phyloP scores from a whole-genome alignment of 2,113 vertebrate species.

The Poeciliopsis turrubarensis region DNA sequence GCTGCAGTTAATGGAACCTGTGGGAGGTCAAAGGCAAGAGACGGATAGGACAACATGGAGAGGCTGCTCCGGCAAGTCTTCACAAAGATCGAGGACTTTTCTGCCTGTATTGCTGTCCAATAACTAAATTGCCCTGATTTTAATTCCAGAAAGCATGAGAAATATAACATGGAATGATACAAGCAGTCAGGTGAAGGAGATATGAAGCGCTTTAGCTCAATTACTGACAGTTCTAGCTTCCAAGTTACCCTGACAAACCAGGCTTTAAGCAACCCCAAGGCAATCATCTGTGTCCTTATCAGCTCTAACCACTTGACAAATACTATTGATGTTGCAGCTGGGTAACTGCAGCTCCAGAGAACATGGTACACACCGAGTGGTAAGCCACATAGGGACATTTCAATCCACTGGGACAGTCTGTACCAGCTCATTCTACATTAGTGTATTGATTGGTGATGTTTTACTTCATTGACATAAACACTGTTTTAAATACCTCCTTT shows the following conservation, averaged over 20 bases:
- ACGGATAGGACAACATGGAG: slow-evolving; percentile 44
- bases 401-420: slow-evolving; percentile 35
- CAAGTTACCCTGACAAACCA: slow-evolving; percentile 53
- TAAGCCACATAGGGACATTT: slow-evolving; percentile 31
- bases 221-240: slow-evolving; percentile 38
- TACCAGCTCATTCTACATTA: slow-evolving; percentile 23
- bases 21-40: slow-evolving; percentile 59
- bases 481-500: not conserved
- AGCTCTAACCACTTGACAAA: slow-evolving; percentile 65
- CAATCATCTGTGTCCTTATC: slow-evolving; percentile 69
- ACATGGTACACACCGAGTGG: slow-evolving; percentile 23
- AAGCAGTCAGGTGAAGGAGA: slow-evolving; percentile 19
- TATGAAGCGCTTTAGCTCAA: slow-evolving; percentile 47
- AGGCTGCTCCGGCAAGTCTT: slow-evolving; percentile 39
- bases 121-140: not conserved
- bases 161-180: not conserved
- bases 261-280: slow-evolving; percentile 61
- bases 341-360: slow-evolving; percentile 42
- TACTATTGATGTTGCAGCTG: slow-evolving; percentile 63
- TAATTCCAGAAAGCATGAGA: not conserved
- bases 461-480: not conserved
- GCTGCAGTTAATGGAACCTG: slow-evolving; percentile 62
- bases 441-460: slow-evolving; percentile 30
- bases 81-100: slow-evolving; percentile 30
- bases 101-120: not conserved